Evolutionary conservation across 2,113 vertebrate genomes (phyloP), one percentile per base, ranked within the genome.

Genomic region (Phoenicopterus ruber): DNA sequence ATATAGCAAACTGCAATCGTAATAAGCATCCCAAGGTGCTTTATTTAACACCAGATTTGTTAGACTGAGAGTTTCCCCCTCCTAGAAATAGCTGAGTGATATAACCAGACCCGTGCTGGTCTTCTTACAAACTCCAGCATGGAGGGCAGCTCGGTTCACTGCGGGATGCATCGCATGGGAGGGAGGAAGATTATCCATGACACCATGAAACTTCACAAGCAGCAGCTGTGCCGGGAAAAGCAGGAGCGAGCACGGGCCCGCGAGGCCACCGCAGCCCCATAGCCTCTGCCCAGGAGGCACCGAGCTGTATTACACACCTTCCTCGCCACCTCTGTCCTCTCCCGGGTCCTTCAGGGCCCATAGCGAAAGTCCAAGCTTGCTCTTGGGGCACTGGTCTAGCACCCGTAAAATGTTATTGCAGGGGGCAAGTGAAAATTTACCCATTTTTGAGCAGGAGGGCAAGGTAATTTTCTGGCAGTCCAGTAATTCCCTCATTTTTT

Each of bases 391-490:
- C n/a, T 61, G 40, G 5, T 82, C 70, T 77, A 96, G 57, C 55
- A 32, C 52, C 88, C 34, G 16, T 92, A 89, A 88, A 96, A 82
- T 0, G 0, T 54, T 85, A 38, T 29, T 80, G 20, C 28, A 73
- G 58, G 38, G 59, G n/a, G 40, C 21, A 63, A 90, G 58, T 90
- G 91, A 95, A 89, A 93, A 94, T 55, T 25, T 42, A 50, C 36
- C 88, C 38, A 44, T 86, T 96, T 93, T 86, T 91, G 73, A 85
- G 79, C 50, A 67, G 82, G 46, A 90, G 47, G 31, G 57, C 71
- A 85, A 96, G 87, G 63, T 88, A 55, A 67, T 91, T 85, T 95
- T 95, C 85, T 82, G 66, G 54, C 46, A 40, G 46, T 42, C 69
- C 52, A 36, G 73, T 82, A 92, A 88, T 83, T 78, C 82, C 42